Percentiles rank a stretch among this genome's conserved stretches.
These are phyloP conservation scores for Myopa testacea DNA, from an alignment of 2,888 invertebrate species.

Conservation along the genomic window DNA sequence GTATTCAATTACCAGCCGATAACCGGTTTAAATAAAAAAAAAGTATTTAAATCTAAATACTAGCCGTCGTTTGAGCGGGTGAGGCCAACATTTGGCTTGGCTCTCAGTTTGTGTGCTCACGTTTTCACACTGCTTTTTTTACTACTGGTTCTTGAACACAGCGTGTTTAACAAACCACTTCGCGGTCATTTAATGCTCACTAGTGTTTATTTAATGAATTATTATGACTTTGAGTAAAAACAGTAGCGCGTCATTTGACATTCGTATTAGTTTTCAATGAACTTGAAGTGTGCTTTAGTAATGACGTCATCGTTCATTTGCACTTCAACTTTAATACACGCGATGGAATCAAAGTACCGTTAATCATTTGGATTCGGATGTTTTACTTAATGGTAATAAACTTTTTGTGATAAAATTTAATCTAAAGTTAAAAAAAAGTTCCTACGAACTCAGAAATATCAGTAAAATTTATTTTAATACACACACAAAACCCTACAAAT, in stretches of 20 bases:
- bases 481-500: too few species aligned
- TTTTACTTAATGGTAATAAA: too few species aligned
- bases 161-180: background rate
- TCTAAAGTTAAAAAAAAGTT: too few species aligned
- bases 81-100: background rate
- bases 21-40: too few species aligned
- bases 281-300: background rate
- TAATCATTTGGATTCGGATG: too few species aligned
- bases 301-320: background rate
- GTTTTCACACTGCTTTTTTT: background rate
- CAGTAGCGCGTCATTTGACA: background rate
- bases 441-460: too few species aligned
- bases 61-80: background rate
- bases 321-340: too few species aligned
- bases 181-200: background rate
- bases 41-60: background rate
- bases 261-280: background rate
- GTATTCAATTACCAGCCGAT: too few species aligned
- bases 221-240: background rate
- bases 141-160: background rate
- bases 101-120: background rate
- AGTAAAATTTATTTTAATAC: too few species aligned
- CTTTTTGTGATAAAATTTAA: too few species aligned
- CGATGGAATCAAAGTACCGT: too few species aligned
- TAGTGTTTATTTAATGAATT: background rate